Base-by-base conservation (phyloP, 2,888 invertebrate species). In the Plebejus melissa region DNA sequence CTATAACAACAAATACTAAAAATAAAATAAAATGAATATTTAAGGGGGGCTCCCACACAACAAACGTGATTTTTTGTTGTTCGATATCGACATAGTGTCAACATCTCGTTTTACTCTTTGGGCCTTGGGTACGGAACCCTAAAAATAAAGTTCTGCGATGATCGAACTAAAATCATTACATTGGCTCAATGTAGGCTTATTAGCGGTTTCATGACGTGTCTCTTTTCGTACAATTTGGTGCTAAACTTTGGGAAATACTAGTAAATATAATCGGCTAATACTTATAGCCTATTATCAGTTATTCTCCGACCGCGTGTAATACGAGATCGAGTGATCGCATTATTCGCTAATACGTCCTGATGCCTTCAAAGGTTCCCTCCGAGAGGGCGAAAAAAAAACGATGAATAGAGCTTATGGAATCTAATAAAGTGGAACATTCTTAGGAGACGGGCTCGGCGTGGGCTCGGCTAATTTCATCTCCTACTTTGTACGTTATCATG, bases 381-480 rank as follows among this genome's bases (percentile, higher is more conserved):
- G 80, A 82, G 85, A 87, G 90, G 90, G 88, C 84, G 88, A 87
- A 90, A 89, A 90, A 89, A 22, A 89, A 90, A 88, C 86, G 87
- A 85, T 91, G 91, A 91, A 92, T 91, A 87, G 89, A 81, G 91
- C 88, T 91, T 90, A 89, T 82, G 90, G 90, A 93, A 92, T 92
- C 91, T 91, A 92, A 93, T 93, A 92, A 91, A 90, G 88, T 88
- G 87, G 90, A 82, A 86, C 86, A 90, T 91, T 90, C 90, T 89
- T 87, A 81, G 82, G 82, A 84, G 84, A 83, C 84, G 83, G 82
- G 80, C 79, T 74, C 83, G 83, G 79, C 83, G 83, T 84, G 83
- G 82, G 80, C 79, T 74, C 83, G 83, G 79, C 83, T 82, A 83
- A 80, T 81, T 87, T 91, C 88, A 91, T 91, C 72, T 72, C 72